Evolutionary conservation across 2,888 invertebrate genomes (phyloP).

Genomic region (Amphipyra tragopoginis): DNA sequence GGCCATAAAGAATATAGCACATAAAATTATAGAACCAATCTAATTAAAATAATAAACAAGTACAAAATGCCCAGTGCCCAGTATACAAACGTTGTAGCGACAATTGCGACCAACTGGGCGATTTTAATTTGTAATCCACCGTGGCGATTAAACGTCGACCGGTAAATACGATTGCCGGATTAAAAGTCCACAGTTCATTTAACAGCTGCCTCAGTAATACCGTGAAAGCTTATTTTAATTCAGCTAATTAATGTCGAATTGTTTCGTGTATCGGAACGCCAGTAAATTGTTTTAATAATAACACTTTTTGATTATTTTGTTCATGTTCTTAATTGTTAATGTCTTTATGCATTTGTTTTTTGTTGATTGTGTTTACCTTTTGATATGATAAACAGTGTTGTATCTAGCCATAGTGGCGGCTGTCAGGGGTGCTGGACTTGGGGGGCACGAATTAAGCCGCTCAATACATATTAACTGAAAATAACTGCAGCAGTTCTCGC

Average conservation of each 20-base stretch:
- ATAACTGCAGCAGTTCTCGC: too few relatives aligned
- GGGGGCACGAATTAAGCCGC: too few relatives aligned
- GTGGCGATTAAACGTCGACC: constrained; percentile 65
- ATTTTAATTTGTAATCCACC: constrained; percentile 69
- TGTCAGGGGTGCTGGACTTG: too few relatives aligned
- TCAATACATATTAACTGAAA: too few relatives aligned
- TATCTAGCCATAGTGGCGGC: too few relatives aligned
- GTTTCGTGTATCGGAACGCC: constrained; percentile 45
- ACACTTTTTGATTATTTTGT: constrained; percentile 4
- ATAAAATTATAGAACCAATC: not conserved
- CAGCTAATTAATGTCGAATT: constrained; percentile 65
- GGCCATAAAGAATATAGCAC: not conserved
- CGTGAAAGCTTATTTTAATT: constrained; percentile 70
- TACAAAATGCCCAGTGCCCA: constrained; percentile 23
- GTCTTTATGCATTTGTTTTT: not conserved
- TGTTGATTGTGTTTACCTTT: not conserved
- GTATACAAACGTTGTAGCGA: constrained; percentile 54
- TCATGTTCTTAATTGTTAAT: too few relatives aligned
- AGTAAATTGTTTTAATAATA: constrained; percentile 36
- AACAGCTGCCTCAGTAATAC: constrained; percentile 62
- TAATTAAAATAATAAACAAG: constrained; percentile 39
- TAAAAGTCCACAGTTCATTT: constrained; percentile 80
- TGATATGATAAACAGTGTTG: not conserved
- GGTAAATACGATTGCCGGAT: constrained; percentile 73
- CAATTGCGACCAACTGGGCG: constrained; percentile 57